These are phyloP conservation scores for Copsychus sechellarum DNA, from an alignment of 2,113 vertebrate genomes.

Conservation along the genomic window DNA sequence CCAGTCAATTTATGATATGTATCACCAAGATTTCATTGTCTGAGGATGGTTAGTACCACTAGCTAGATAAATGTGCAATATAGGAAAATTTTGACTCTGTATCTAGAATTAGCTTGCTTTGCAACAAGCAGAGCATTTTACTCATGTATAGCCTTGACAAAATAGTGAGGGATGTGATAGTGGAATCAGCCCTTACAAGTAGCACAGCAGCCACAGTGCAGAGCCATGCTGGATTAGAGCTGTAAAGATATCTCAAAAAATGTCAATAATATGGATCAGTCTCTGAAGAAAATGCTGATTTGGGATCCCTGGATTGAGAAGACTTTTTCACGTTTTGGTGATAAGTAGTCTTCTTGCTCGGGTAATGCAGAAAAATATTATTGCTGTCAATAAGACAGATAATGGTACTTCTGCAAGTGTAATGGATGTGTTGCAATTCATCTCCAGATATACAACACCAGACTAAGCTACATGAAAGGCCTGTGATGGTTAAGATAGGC, in stretches of 20 bases:
- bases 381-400: not conserved
- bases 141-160: not conserved
- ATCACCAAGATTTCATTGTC: not conserved
- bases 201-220: not conserved
- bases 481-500: not conserved
- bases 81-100: not conserved
- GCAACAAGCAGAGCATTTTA: not conserved
- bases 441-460: not conserved
- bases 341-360: not conserved
- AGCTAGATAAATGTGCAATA: not conserved
- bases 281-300: not conserved
- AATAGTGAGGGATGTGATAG: not conserved
- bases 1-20: rapidly evolving
- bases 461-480: not conserved
- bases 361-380: not conserved
- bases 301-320: not conserved
- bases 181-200: not conserved
- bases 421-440: not conserved
- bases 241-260: not conserved
- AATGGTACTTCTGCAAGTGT: not conserved
- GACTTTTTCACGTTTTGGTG: not conserved
- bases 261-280: not conserved
- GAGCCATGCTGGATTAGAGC: not conserved
- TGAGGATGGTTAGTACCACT: not conserved
- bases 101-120: not conserved